These are phyloP conservation scores for Catocala fraxini DNA, from an alignment of 2,888 invertebrate genomes.

Conservation along the genomic window DNA sequence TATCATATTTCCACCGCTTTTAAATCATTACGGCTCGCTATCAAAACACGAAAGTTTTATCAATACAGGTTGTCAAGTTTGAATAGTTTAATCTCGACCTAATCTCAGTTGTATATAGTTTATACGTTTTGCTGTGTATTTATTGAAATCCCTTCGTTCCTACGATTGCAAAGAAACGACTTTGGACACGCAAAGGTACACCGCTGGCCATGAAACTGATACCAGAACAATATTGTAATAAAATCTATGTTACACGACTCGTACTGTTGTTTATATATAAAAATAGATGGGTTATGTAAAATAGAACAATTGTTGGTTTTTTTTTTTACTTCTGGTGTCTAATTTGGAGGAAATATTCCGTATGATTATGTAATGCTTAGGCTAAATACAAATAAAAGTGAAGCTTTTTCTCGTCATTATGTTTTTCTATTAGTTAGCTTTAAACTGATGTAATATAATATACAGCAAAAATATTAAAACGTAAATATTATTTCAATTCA, in stretches of 20 bases:
- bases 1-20: conserved; percentile 2
- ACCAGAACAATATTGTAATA: conserved; percentile 46
- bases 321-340: no score
- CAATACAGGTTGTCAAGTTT: conserved; percentile 74
- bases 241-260: conserved; percentile 37
- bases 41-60: conserved; percentile 64
- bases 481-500: no score
- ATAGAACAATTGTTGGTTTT: neutral
- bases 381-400: no score
- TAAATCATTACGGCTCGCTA: conserved; percentile 25
- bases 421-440: no score
- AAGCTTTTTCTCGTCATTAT: no score
- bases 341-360: no score
- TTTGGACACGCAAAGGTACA: conserved; percentile 81
- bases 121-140: conserved; percentile 69
- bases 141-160: conserved; percentile 84
- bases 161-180: conserved; percentile 86
- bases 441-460: no score
- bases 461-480: no score
- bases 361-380: no score
- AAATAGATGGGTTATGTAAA: conserved; percentile 14
- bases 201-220: conserved; percentile 61
- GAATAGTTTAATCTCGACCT: conserved; percentile 68
- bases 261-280: conserved; percentile 29
- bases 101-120: conserved; percentile 63